Evolutionary conservation across 2,797 vertebrate genomes (phyloP).

Genomic region (Carcharodon carcharias): DNA sequence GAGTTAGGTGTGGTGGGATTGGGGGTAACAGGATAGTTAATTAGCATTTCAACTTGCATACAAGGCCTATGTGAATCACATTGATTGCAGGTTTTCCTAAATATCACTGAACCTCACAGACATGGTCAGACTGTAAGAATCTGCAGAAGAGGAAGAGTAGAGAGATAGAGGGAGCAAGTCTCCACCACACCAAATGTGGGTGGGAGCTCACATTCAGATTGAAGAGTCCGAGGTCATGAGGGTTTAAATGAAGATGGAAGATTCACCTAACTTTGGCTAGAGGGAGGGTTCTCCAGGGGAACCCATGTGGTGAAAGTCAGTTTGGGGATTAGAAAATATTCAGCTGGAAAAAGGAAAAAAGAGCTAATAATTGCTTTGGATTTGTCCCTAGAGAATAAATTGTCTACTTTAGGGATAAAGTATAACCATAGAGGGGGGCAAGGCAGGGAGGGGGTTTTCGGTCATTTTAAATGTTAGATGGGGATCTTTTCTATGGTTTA

Average conservation of each 20-base stretch:
- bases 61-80: neutral
- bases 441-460: neutral
- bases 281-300: neutral
- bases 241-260: neutral
- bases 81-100: neutral
- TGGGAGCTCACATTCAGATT: neutral
- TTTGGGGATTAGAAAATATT: neutral
- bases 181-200: neutral
- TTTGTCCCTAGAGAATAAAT: neutral
- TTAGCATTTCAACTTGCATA: neutral
- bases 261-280: neutral
- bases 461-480: neutral
- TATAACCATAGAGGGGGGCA: no score
- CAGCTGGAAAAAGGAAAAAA: neutral
- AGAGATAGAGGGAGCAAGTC: neutral
- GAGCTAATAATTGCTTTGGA: neutral
- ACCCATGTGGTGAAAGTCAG: neutral
- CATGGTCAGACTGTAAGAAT: neutral
- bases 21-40: neutral
- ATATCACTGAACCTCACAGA: neutral
- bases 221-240: neutral
- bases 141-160: neutral
- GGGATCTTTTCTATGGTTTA: neutral
- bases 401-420: neutral
- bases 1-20: no score